A percentile compares a stretch with the other conserved stretches of the same genome.
These are phyloP conservation scores for Platichthys flesus DNA, from an alignment of 2,113 vertebrate genomes.

Conservation along the genomic window DNA sequence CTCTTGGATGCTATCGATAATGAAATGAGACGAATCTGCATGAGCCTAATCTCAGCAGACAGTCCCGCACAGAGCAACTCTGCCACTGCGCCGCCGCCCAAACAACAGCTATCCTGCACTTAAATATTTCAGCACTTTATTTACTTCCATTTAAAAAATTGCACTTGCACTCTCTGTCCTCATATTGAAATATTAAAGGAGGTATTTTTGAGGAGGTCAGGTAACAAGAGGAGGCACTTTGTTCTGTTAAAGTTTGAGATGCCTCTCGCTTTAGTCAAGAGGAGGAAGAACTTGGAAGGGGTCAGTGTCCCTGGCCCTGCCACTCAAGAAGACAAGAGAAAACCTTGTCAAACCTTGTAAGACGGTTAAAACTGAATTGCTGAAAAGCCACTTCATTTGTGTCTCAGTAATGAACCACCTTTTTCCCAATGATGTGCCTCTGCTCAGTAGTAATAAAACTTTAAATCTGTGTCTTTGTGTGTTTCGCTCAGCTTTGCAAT, in stretches of 20 bases:
- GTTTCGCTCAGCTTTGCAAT: constrained; percentile 27
- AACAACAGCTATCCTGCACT: not conserved
- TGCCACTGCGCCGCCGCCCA: not conserved
- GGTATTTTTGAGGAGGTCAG: constrained; percentile 41
- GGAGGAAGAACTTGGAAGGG: not conserved
- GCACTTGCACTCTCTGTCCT: constrained; percentile 33
- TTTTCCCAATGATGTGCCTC: not conserved
- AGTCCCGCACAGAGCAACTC: not conserved
- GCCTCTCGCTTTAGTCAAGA: constrained; percentile 22
- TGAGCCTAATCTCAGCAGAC: constrained; percentile 24
- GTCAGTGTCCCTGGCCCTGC: constrained; percentile 17
- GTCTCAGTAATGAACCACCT: constrained; percentile 5
- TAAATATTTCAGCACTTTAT: constrained; percentile 56
- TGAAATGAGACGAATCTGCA: constrained; percentile 12
- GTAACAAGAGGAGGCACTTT: constrained; percentile 39
- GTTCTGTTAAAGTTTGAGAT: constrained; percentile 50
- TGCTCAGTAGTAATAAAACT: not conserved
- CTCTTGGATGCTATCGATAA: constrained; percentile 19
- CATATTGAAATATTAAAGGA: constrained; percentile 61
- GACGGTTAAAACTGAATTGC: constrained; percentile 9
- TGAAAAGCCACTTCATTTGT: constrained; percentile 18
- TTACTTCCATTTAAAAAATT: constrained; percentile 43
- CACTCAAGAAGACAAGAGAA: constrained; percentile 25
- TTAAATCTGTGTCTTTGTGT: constrained; percentile 19
- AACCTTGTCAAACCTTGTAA: constrained; percentile 6